Evolutionary conservation across 2,888 invertebrate species (phyloP), one percentile per base, ranked within the genome.

Genomic region (Thalpophila matura): DNA sequence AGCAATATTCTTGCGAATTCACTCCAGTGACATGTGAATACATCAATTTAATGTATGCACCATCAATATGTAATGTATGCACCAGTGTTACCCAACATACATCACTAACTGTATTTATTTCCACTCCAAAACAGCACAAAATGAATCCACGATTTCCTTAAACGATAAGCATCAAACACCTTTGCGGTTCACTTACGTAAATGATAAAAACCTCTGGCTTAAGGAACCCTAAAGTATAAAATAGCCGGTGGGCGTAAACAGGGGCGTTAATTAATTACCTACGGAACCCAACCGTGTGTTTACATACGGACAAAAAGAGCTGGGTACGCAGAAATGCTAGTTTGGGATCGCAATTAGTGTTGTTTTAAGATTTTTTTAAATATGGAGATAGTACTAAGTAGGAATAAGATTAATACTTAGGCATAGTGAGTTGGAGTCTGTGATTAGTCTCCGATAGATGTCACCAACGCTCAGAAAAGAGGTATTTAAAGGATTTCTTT

Each of bases 261-360:
- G 61, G 61, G 65, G 66, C 74, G 62, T 69, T 81, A 81, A 81
- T 81, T 81, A 81, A 81, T 81, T 81, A 81, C 79, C 69, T 77
- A 62, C 68, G 61, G 72, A 76, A 73, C 69, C 59, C 65, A 54
- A 55, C 64, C 68, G 42, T 49, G 62, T 79, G 81, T 81, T 81
- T 81, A 77, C 75, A 77, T 76, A 79, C 62, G 72, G 37, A 74
- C 74, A 75, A 80, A 81, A 81, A 79, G 60, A 59, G 35, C 18
- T 33, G 24, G 46, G 51, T 47, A 55, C 51, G 46, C 31, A 60
- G 51, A 43, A 72, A 45, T 62, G 42, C 33, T 61, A 60, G 74
- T 68, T 74, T 60, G 35, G 38, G 37, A 22, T 56, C 18, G 50
- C 55, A 67, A 55, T 74, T 59, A 67, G 47, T 53, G 51, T 12